These are phyloP conservation scores for Lophius americanus DNA, from an alignment of 2,797 vertebrate species.

Conservation along the genomic window DNA sequence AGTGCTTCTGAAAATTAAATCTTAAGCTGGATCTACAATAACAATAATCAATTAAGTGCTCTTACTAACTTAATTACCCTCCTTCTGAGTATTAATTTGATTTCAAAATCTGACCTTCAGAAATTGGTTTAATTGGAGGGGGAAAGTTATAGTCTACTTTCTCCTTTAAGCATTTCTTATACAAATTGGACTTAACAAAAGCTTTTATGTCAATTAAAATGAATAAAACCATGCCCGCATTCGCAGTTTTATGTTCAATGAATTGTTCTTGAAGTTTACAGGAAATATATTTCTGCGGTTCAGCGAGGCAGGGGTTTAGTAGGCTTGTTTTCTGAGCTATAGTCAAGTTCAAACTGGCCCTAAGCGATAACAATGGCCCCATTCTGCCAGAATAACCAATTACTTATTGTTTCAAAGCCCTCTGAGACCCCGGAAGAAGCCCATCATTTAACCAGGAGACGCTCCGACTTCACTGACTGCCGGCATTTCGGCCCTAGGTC, in stretches of 20 bases:
- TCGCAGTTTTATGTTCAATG: not conserved
- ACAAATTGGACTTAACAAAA: not conserved
- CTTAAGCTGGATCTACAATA: too few relatives aligned
- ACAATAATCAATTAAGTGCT: not conserved
- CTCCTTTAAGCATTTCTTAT: not conserved
- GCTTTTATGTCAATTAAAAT: not conserved
- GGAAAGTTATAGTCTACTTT: not conserved
- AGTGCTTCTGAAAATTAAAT: too few relatives aligned
- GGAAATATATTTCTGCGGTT: not conserved
- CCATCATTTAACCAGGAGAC: constrained; percentile 78
- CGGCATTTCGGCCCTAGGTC: constrained; percentile 38
- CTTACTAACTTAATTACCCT: not conserved
- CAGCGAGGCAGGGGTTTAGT: constrained; percentile 13
- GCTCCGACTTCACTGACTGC: constrained; percentile 59
- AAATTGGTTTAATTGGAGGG: not conserved
- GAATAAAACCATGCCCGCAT: not conserved
- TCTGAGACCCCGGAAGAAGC: constrained; percentile 55
- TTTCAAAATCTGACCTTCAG: constrained; percentile 6
- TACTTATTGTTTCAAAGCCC: constrained; percentile 73
- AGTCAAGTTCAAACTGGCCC: constrained; percentile 50
- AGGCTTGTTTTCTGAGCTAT: constrained; percentile 40
- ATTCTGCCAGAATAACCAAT: constrained; percentile 82
- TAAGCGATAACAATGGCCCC: constrained; percentile 67
- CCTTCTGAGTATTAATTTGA: not conserved
- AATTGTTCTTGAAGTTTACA: not conserved